Percentiles rank a stretch among this genome's conserved stretches.
Conservation (phyloP, 2,888 invertebrate species). For the Mesodorylaimus sp. region DNA sequence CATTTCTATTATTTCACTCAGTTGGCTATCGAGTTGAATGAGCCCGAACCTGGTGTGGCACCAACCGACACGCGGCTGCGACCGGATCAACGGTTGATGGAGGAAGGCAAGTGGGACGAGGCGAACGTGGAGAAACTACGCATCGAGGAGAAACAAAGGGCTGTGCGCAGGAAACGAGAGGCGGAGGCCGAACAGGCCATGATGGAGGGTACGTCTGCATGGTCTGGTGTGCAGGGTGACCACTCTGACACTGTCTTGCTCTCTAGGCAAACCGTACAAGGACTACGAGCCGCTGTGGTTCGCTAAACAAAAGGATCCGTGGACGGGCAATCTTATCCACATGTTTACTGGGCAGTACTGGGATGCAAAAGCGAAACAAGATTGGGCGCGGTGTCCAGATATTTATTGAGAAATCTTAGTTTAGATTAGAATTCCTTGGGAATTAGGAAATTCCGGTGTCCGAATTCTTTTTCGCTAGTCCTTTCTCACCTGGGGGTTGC, state of each 20-base stretch:
- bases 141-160: conserved; percentile 86
- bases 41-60: conserved; percentile 71
- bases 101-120: conserved; percentile 42
- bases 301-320: conserved; percentile 52
- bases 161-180: conserved; percentile 56
- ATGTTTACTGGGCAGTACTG: conserved; percentile 69
- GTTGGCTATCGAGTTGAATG: conserved; percentile 87
- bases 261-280: conserved; percentile 47
- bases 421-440: no score
- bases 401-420: no score
- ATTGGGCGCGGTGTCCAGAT: conserved; percentile 77
- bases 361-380: conserved; percentile 64
- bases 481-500: no score
- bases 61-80: conserved; percentile 79
- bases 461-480: no score
- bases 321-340: conserved; percentile 50
- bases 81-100: conserved; percentile 96
- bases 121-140: conserved; percentile 36
- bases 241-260: conserved; percentile 9
- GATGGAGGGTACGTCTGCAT: conserved; percentile 31
- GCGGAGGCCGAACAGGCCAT: conserved; percentile 49
- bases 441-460: no score
- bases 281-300: conserved; percentile 75
- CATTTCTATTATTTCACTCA: conserved; percentile 81
- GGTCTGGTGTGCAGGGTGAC: background rate